These are phyloP conservation scores for Brachypodius melanocephalos DNA, from an alignment of 2,113 vertebrate genomes.

Conservation along the genomic window DNA sequence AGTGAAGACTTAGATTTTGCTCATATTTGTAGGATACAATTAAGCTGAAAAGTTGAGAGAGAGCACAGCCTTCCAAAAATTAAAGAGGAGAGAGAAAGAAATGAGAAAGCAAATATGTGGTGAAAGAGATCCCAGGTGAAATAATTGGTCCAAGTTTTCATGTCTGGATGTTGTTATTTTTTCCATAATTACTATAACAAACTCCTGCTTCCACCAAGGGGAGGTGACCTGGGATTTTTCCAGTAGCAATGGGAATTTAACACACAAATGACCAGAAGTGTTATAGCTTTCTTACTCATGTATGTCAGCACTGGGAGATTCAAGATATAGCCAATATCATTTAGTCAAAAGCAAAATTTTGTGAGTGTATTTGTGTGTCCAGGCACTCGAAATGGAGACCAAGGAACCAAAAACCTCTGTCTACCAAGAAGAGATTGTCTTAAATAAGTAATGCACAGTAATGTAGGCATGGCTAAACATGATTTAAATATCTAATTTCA, in stretches of 20 bases:
- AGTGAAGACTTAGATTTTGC: background rate
- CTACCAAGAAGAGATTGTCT: background rate
- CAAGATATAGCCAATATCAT: background rate
- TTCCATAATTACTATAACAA: constrained; percentile 54
- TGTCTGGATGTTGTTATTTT: constrained; percentile 56
- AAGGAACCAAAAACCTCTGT: background rate
- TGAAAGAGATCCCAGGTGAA: constrained; percentile 54
- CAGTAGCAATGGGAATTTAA: constrained; percentile 44
- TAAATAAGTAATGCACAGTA: background rate
- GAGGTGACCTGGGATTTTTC: constrained; percentile 29
- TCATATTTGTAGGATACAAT: background rate
- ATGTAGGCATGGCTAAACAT: background rate
- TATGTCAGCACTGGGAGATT: background rate
- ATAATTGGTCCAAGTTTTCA: constrained; percentile 34
- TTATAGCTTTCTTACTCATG: background rate
- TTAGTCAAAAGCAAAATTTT: background rate
- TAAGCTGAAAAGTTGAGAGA: background rate
- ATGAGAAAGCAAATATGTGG: background rate
- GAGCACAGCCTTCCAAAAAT: constrained; percentile 6
- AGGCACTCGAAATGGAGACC: background rate
- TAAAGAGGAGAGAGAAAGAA: constrained; percentile 22
- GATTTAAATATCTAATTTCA: background rate
- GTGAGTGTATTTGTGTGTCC: background rate
- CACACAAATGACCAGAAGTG: background rate
- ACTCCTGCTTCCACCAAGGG: background rate